Percentiles rank a stretch among this genome's conserved stretches.
Evolutionary conservation across 2,888 invertebrate genomes (phyloP).

Genomic region (Drosophila bunnanda): DNA sequence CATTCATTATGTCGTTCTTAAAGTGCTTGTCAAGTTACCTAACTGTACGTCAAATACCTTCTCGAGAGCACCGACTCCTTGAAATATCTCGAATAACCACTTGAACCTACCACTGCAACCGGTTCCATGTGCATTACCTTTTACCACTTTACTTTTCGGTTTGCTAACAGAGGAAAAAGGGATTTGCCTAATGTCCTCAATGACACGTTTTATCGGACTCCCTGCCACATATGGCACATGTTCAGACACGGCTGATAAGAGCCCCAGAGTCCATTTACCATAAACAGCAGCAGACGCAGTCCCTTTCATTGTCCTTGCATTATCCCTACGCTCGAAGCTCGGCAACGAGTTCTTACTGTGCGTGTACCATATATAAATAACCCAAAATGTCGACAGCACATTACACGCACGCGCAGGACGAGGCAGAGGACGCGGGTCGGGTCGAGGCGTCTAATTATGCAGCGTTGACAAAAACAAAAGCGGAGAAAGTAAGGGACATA

Average conservation of each 20-base stretch:
- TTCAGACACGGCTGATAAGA: slow-evolving; percentile 35
- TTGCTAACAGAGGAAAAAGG: background rate
- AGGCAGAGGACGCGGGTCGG: slow-evolving; percentile 4
- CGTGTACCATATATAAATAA: slow-evolving; percentile 61
- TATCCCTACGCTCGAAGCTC: slow-evolving; percentile 14
- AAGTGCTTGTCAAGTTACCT: background rate
- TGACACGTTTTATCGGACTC: slow-evolving; percentile 23
- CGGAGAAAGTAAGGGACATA: slow-evolving; percentile 11
- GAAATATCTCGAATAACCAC: background rate
- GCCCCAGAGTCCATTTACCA: slow-evolving; percentile 20
- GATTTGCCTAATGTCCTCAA: slow-evolving; percentile 10
- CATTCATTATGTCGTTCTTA: background rate
- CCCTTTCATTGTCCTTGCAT: slow-evolving; percentile 1
- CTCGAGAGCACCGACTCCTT: background rate
- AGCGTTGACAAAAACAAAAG: slow-evolving; percentile 71
- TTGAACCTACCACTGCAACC: background rate
- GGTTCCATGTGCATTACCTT: slow-evolving; percentile 1
- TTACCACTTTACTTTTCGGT: background rate
- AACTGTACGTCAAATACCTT: background rate
- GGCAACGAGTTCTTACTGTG: slow-evolving; percentile 52
- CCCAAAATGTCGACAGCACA: slow-evolving; percentile 62
- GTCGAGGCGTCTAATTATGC: slow-evolving; percentile 66
- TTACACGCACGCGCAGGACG: slow-evolving; percentile 49
- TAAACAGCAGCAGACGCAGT: slow-evolving; percentile 25
- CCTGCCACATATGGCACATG: slow-evolving; percentile 20